Percentiles rank a stretch among this genome's conserved stretches.
Evolutionary conservation across 1,140 invertebrate species (phyloP).

Genomic region (Trichomalopsis sarcophagae): DNA sequence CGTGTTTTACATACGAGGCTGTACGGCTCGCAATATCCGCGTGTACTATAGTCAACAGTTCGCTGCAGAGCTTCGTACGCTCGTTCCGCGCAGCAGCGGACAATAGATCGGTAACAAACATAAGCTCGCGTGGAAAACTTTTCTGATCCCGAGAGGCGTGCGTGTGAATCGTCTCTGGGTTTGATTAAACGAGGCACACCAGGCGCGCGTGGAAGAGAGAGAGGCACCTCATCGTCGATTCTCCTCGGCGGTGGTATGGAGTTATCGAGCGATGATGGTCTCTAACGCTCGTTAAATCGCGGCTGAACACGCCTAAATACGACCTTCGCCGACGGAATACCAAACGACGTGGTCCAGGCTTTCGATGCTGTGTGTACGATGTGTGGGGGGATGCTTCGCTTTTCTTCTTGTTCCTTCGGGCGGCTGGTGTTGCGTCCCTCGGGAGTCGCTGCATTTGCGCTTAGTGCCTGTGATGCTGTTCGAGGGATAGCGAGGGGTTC

Average conservation of each 20-base stretch:
- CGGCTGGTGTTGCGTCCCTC: background rate
- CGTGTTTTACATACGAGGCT: no score
- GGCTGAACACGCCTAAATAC: background rate
- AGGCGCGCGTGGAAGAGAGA: background rate
- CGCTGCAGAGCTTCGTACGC: no score
- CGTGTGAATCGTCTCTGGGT: background rate
- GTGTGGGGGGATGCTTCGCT: background rate
- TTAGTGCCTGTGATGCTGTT: background rate
- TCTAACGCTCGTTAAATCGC: constrained; percentile 18
- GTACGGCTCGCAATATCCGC: no score
- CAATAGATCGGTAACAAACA: background rate
- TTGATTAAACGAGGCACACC: background rate
- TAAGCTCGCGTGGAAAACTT: background rate
- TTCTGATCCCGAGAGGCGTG: background rate
- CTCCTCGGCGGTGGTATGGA: background rate
- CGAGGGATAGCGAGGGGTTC: no score
- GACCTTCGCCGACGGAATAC: background rate
- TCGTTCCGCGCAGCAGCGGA: no score
- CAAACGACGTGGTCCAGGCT: background rate
- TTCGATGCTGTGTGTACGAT: background rate
- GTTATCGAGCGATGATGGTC: background rate
- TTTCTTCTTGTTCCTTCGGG: background rate
- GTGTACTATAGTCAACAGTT: no score
- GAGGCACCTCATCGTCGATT: background rate
- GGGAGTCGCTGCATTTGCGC: background rate